phyloP scores from a whole-genome alignment of 2,797 vertebrate genomes.

The Poeciliopsis turneri region DNA sequence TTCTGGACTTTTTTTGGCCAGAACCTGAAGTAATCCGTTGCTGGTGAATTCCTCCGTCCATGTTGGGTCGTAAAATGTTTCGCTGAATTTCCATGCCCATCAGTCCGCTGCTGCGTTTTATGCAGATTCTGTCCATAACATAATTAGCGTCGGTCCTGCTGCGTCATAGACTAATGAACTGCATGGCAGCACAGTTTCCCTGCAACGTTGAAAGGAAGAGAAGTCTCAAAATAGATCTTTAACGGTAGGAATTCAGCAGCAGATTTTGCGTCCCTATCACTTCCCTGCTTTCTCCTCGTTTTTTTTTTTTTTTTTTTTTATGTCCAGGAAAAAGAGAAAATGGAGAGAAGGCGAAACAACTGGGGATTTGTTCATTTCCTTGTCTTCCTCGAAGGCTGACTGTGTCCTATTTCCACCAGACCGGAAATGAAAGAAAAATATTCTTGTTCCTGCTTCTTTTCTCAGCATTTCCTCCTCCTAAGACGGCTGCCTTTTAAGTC shows the following conservation, averaged over 20 bases:
- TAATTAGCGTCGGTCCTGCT: neutral
- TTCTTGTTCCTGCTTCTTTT: slow-evolving; percentile 14
- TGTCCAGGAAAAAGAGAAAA: slow-evolving; percentile 1
- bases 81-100: neutral
- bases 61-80: neutral
- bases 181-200: neutral
- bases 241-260: neutral
- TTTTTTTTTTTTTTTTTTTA: slow-evolving; percentile 3
- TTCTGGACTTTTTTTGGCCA: neutral
- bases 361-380: slow-evolving; percentile 33
- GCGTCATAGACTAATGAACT: slow-evolving; percentile 1
- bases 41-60: neutral
- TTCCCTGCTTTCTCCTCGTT: neutral
- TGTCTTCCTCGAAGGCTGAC: slow-evolving; percentile 46
- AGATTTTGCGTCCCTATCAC: neutral
- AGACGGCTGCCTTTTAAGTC: neutral
- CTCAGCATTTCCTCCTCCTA: slow-evolving; percentile 4
- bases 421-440: slow-evolving; percentile 50
- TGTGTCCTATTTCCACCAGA: slow-evolving; percentile 51
- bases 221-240: slow-evolving; percentile 1
- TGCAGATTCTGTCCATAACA: neutral
- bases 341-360: slow-evolving; percentile 17
- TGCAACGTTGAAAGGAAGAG: neutral
- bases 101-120: neutral
- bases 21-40: neutral